Base-by-base conservation (phyloP, 2,888 invertebrate genomes). In the Cosmia trapezina region DNA sequence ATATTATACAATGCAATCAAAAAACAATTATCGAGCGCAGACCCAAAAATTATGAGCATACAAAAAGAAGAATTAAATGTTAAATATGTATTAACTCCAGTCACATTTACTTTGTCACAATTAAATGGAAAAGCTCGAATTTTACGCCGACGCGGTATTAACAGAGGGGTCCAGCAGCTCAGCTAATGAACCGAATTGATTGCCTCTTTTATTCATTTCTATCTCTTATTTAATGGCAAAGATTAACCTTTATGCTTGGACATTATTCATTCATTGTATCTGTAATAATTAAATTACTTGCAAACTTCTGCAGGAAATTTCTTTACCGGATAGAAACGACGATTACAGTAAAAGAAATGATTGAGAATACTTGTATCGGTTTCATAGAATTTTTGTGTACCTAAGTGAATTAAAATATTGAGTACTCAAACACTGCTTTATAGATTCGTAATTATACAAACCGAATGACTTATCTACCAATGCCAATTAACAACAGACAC, bases 201-300 rank as follows among this genome's bases (percentile, higher is more conserved):
- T 86, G 77, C 85, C 83, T 83, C 86, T 88, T 86, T 88, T 83
- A 89, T 88, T 89, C 83, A 86, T 86, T 84, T 84, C 83, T 83
- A 79, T 85, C 78, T 78, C 80, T 83, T 70, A 82, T 85, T 87
- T 85, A 87, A 87, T 88, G 78, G 85, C 76, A 82, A 83, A 78
- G 81, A 79, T 85, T 87, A 85, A 84, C 84, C 86, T 85, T 86
- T 86, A 84, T 62, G 57, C 74, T 64, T 67, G 57, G 28, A 73
- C 69, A 84, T 88, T 86, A 88, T 76, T 86, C 86, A 85, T 84
- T 85, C 82, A 86, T 86, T 80, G 79, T 83, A 81, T 77, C 70
- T 81, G 77, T 84, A 81, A 81, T 87, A 84, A 86, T 86, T 81
- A 76, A 87, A 86, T 87, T 82, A 81, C 74, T 56, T 74, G 78